A percentile compares a stretch with the other conserved stretches of the same genome.
These are phyloP conservation scores for Punctoribates punctum DNA, from an alignment of 2,888 invertebrate species.

Conservation along the genomic window DNA sequence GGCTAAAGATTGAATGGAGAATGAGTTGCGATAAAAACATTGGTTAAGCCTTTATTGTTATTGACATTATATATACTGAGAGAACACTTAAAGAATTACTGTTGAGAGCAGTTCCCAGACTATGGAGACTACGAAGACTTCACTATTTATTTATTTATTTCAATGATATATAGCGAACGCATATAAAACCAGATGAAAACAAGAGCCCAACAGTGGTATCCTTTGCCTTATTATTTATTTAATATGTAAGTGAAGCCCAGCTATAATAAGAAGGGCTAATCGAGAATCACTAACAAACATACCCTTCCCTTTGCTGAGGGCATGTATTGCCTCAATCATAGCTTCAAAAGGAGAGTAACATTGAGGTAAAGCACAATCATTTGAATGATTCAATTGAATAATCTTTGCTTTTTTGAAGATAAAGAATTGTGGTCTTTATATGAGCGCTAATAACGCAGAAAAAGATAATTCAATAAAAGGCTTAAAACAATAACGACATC, in stretches of 20 bases:
- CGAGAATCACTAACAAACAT: slow-evolving; percentile 6
- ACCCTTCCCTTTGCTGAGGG: background rate
- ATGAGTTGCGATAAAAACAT: background rate
- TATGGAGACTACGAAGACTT: background rate
- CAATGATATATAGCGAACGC: slow-evolving; percentile 20
- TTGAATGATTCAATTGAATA: too few species aligned
- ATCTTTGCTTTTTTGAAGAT: too few species aligned
- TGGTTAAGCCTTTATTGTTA: slow-evolving; percentile 11
- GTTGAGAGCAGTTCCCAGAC: slow-evolving; percentile 27
- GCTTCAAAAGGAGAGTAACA: too few species aligned
- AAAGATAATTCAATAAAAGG: too few species aligned
- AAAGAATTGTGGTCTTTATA: too few species aligned
- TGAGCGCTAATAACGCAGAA: too few species aligned
- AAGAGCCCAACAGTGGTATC: background rate
- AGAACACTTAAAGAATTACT: slow-evolving; percentile 30
- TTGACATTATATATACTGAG: slow-evolving; percentile 29
- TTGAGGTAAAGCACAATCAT: too few species aligned
- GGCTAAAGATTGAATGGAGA: slow-evolving; percentile 1
- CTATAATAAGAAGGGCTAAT: background rate
- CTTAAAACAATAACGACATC: too few species aligned
- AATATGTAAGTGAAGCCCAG: slow-evolving; percentile 4
- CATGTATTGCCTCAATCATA: too few species aligned
- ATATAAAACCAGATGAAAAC: background rate
- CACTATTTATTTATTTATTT: slow-evolving; percentile 23
- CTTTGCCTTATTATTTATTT: slow-evolving; percentile 1